Evolutionary conservation across 2,888 invertebrate species (phyloP).

Genomic region (Polymixis lichenea): DNA sequence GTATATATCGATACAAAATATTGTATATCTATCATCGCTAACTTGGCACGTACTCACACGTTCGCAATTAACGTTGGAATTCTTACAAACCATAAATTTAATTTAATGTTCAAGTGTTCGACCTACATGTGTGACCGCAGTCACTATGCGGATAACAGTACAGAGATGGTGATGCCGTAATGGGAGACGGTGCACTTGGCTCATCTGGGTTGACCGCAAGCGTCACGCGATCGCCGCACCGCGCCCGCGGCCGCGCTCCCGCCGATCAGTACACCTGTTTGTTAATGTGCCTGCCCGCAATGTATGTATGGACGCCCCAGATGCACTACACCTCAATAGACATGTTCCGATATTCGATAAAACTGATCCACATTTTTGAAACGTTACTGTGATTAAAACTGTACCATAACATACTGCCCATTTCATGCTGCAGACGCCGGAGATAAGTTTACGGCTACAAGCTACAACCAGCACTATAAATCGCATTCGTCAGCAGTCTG

Average conservation of each 20-base stretch:
- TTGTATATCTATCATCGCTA: constrained; percentile 47
- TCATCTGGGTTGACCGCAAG: constrained; percentile 86
- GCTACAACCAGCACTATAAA: constrained; percentile 46
- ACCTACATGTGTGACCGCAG: constrained; percentile 84
- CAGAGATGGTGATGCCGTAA: constrained; percentile 74
- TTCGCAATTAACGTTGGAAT: constrained; percentile 79
- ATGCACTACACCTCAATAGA: constrained; percentile 40
- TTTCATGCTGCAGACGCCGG: constrained; percentile 14
- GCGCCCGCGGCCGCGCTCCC: constrained; percentile 23
- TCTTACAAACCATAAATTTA: constrained; percentile 83
- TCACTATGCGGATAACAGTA: constrained; percentile 86
- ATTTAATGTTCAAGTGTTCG: constrained; percentile 83
- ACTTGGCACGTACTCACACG: constrained; percentile 53
- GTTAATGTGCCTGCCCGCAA: constrained; percentile 58
- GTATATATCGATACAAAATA: constrained; percentile 29
- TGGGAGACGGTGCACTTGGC: constrained; percentile 71
- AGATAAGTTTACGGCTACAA: constrained; percentile 50
- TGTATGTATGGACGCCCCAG: constrained; percentile 57
- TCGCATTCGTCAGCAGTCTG: constrained; percentile 56
- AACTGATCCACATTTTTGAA: constrained; percentile 37
- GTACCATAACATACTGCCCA: constrained; percentile 20
- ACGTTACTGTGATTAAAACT: constrained; percentile 50
- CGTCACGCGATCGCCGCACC: constrained; percentile 63
- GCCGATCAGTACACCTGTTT: constrained; percentile 61
- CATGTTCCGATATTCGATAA: constrained; percentile 38